Conservation (phyloP, 1,140 invertebrate species). For the Homalodisca vitripennis region DNA sequence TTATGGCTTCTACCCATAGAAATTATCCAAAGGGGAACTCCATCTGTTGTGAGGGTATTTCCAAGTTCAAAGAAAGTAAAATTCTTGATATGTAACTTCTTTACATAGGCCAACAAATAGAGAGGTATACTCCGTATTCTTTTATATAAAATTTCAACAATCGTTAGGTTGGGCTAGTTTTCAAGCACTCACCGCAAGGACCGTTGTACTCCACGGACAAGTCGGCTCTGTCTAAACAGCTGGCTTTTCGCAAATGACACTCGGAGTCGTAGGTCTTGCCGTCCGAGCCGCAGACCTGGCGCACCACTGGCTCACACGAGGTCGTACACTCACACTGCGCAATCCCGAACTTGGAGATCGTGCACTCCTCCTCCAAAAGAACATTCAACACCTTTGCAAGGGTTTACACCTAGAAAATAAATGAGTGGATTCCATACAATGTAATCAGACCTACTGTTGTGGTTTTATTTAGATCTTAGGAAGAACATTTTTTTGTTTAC, state of each 20-base stretch:
- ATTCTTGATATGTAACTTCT: too few relatives aligned
- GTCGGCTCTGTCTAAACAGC: constrained; percentile 67
- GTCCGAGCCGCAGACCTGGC: constrained; percentile 65
- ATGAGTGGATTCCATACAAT: background rate
- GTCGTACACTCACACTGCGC: constrained; percentile 78
- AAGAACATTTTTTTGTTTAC: too few relatives aligned
- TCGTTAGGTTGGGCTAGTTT: too few relatives aligned
- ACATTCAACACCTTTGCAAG: constrained; percentile 74
- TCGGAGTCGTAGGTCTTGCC: constrained; percentile 66
- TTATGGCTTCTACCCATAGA: too few relatives aligned
- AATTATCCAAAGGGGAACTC: too few relatives aligned
- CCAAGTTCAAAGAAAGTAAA: too few relatives aligned
- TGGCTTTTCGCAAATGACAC: constrained; percentile 64
- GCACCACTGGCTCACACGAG: constrained; percentile 74
- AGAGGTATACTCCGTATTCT: too few relatives aligned
- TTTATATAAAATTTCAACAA: too few relatives aligned
- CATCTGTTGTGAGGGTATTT: too few relatives aligned
- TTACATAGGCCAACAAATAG: too few relatives aligned
- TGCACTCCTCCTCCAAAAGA: constrained; percentile 71
- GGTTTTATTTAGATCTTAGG: too few relatives aligned
- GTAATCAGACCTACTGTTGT: too few relatives aligned
- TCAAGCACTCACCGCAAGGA: constrained; percentile 69
- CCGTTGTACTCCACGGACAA: constrained; percentile 73
- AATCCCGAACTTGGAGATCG: constrained; percentile 78
- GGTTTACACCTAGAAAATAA: constrained; percentile 69